Evolutionary conservation across 2,797 vertebrate species (phyloP).

Genomic region (Furcifer pardalis): DNA sequence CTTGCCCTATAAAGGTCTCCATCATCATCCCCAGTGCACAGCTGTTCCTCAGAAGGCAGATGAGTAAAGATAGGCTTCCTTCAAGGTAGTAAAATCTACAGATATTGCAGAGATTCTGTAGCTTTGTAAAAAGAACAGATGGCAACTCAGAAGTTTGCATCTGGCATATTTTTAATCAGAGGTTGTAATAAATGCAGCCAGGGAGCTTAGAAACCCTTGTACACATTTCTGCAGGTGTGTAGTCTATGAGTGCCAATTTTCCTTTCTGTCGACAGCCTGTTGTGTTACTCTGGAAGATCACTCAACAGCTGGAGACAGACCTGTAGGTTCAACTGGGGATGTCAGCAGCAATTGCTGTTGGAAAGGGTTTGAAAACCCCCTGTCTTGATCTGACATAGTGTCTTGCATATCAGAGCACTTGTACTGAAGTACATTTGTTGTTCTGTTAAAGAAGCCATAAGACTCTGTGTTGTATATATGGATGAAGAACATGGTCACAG

Average conservation of each 20-base stretch:
- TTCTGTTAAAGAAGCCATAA: too few species aligned
- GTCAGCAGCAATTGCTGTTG: not conserved
- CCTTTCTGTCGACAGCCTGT: too few species aligned
- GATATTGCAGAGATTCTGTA: not conserved
- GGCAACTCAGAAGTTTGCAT: not conserved
- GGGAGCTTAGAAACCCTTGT: not conserved
- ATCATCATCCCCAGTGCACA: not conserved
- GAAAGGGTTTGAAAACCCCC: not conserved
- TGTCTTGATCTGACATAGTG: not conserved
- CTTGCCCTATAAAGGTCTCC: not conserved
- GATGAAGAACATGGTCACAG: not conserved
- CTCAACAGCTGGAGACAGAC: not conserved
- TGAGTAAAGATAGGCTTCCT: not conserved
- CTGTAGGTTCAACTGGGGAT: not conserved
- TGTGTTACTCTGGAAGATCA: not conserved
- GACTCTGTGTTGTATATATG: not conserved
- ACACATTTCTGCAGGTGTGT: not conserved
- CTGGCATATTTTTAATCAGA: not conserved
- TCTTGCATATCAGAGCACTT: not conserved
- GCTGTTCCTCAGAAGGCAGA: not conserved
- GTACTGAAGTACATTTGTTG: not conserved
- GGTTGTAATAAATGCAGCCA: not conserved
- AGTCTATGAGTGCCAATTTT: not conserved
- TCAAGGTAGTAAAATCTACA: not conserved
- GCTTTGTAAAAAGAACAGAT: not conserved